Percentiles rank a stretch among this genome's conserved stretches.
Conservation (phyloP, 2,888 invertebrate species). For the Mimumesa dahlbomi region DNA sequence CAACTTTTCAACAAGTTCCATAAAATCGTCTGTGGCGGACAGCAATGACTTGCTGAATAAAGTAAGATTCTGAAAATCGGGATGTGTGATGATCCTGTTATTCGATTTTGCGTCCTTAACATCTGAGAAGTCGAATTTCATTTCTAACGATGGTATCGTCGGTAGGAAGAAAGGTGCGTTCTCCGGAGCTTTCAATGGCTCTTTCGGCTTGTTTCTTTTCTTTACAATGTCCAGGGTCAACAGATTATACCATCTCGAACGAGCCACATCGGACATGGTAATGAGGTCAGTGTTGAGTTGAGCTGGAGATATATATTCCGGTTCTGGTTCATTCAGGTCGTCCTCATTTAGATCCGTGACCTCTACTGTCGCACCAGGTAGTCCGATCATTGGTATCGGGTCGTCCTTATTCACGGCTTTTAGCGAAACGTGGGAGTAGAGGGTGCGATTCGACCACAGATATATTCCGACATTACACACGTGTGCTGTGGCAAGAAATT, state of each 20-base stretch:
- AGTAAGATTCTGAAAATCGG: conserved; percentile 85
- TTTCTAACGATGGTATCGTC: conserved; percentile 90
- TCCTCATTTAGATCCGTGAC: conserved; percentile 79
- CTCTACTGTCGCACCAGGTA: conserved; percentile 80
- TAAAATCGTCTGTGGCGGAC: conserved; percentile 81
- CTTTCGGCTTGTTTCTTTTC: conserved; percentile 93
- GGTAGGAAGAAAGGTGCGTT: conserved; percentile 98
- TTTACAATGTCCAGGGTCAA: conserved; percentile 92
- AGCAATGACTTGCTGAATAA: conserved; percentile 86
- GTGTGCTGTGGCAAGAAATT: conserved; percentile 94
- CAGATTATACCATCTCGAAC: conserved; percentile 95
- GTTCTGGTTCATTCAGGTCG: conserved; percentile 80
- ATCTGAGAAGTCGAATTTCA: conserved; percentile 88
- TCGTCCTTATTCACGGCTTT: conserved; percentile 83
- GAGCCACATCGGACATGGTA: conserved; percentile 91
- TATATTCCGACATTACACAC: conserved; percentile 94
- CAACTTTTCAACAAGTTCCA: conserved; percentile 83
- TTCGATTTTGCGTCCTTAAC: conserved; percentile 76
- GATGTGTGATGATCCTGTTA: conserved; percentile 82
- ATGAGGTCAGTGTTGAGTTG: conserved; percentile 89
- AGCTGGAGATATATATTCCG: conserved; percentile 87
- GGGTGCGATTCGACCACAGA: conserved; percentile 94
- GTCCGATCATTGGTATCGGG: conserved; percentile 81
- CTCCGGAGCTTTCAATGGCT: conserved; percentile 90
- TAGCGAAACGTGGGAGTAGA: conserved; percentile 91